These are phyloP conservation scores for Tympanoctomys barrerae DNA, from an alignment of 2,797 vertebrate genomes.

Conservation along the genomic window DNA sequence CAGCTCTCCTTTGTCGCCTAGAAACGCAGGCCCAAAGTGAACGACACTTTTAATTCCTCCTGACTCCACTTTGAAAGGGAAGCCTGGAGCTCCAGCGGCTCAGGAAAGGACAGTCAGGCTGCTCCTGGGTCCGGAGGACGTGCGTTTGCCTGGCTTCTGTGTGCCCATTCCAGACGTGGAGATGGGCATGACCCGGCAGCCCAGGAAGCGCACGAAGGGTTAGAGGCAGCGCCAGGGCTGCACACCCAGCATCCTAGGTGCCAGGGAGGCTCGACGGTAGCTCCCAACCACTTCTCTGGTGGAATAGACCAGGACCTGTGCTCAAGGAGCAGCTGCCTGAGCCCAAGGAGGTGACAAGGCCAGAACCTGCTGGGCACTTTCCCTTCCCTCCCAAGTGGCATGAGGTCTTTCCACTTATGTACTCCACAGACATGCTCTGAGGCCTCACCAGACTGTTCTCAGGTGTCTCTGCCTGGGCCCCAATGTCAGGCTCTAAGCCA, in stretches of 20 bases:
- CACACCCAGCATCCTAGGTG: not conserved
- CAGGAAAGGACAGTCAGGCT: not conserved
- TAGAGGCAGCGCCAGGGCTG: not conserved
- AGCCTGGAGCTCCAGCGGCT: not conserved
- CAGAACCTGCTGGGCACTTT: not conserved
- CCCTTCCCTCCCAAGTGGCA: not conserved
- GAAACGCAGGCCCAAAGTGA: not conserved
- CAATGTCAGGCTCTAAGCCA: not conserved
- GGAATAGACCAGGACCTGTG: not conserved
- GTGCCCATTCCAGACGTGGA: not conserved
- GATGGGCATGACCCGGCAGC: not conserved
- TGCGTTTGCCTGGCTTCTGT: not conserved
- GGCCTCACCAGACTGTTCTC: not conserved
- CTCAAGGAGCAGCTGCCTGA: not conserved
- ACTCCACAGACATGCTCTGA: not conserved
- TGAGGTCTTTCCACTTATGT: not conserved
- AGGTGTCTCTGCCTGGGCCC: not conserved
- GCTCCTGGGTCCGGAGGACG: not conserved
- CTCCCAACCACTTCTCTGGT: too few relatives aligned
- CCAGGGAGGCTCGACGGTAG: not conserved
- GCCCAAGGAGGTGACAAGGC: not conserved
- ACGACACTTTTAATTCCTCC: not conserved
- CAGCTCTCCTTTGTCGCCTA: not conserved
- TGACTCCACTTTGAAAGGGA: constrained; percentile 5
- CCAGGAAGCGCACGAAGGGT: not conserved